A percentile compares a stretch with the other conserved stretches of the same genome.
These are phyloP conservation scores for Scaptomyza graminum DNA, from an alignment of 1,140 invertebrate species.

Conservation along the genomic window DNA sequence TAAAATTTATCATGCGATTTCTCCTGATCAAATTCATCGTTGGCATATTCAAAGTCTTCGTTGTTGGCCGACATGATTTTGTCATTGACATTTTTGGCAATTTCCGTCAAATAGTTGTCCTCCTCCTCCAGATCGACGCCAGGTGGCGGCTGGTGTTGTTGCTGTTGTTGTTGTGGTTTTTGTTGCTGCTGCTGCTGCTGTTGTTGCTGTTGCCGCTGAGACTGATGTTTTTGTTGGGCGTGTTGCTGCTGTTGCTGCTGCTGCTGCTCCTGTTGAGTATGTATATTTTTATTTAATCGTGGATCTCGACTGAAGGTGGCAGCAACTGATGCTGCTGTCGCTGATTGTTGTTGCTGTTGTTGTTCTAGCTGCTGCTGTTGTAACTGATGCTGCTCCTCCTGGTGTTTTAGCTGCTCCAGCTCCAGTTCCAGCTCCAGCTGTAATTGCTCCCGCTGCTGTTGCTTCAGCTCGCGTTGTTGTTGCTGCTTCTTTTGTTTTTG, in stretches of 20 bases:
- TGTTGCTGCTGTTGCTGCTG: constrained; percentile 17
- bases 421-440: not conserved
- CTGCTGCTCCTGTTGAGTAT: constrained; percentile 39
- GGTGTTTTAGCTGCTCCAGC: not conserved
- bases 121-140: constrained; percentile 64
- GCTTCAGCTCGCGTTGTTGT: not conserved
- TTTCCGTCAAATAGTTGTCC: constrained; percentile 81
- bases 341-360: not conserved
- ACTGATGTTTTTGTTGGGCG: too few relatives aligned
- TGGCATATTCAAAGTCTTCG: constrained; percentile 76
- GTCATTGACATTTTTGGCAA: constrained; percentile 82
- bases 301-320: constrained; percentile 76
- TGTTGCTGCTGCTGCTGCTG: constrained; percentile 9
- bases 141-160: not conserved
- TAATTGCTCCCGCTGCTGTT: not conserved
- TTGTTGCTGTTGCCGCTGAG: not conserved
- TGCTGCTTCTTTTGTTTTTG: constrained; percentile 2
- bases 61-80: constrained; percentile 80
- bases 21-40: constrained; percentile 76
- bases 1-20: constrained; percentile 61
- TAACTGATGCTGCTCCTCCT: not conserved
- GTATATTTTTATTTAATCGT: constrained; percentile 78
- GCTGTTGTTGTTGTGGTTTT: constrained; percentile 7
- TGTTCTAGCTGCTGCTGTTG: not conserved
- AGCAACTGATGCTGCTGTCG: constrained; percentile 1